Evolutionary conservation across 2,888 invertebrate species (phyloP).

Genomic region (Cynaeus angustus): DNA sequence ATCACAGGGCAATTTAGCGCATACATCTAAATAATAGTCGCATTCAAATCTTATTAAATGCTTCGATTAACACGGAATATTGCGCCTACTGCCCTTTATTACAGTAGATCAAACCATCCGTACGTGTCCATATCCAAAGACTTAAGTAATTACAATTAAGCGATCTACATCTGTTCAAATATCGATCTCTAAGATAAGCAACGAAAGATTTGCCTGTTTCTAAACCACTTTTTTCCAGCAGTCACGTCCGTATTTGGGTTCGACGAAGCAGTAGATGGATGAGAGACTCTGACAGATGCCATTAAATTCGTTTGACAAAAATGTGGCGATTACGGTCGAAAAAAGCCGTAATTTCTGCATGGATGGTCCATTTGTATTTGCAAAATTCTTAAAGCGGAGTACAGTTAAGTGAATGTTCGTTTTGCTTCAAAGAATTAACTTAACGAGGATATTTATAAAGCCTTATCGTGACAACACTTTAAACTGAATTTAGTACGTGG

Average conservation of each 20-base stretch:
- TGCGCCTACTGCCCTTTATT: conserved; percentile 42
- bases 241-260: conserved; percentile 19
- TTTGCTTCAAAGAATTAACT: conserved; percentile 66
- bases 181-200: conserved; percentile 15
- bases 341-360: conserved; percentile 42
- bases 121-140: conserved; percentile 44
- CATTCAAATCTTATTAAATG: conserved; percentile 50
- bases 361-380: conserved; percentile 51
- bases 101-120: conserved; percentile 47
- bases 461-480: conserved; percentile 69
- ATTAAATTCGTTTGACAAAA: conserved; percentile 40
- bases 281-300: conserved; percentile 23
- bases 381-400: conserved; percentile 47
- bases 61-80: conserved; percentile 44
- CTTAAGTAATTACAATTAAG: conserved; percentile 46
- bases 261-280: conserved; percentile 24
- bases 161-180: too few species aligned
- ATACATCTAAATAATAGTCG: conserved; percentile 58
- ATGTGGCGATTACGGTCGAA: conserved; percentile 30
- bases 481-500: conserved; percentile 69
- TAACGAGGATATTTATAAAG: conserved; percentile 69
- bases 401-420: conserved; percentile 58
- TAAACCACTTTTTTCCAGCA: conserved; percentile 25
- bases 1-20: conserved; percentile 59
- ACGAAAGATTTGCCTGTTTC: conserved; percentile 9